phyloP scores from a whole-genome alignment of 2,888 invertebrate species.

The Tetanocera ferruginea region DNA sequence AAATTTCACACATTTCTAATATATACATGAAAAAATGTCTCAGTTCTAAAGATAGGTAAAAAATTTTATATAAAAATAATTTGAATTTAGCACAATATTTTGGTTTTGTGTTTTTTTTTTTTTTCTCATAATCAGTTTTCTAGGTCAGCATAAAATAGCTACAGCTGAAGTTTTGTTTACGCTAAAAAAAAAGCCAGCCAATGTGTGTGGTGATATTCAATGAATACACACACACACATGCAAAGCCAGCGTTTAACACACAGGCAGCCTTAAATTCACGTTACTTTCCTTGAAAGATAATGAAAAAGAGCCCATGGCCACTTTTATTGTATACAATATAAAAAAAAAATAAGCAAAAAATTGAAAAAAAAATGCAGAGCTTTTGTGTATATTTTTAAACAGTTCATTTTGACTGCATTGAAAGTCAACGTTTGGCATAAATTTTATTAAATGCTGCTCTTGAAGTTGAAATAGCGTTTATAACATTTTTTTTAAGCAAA shows the following conservation, averaged over 20 bases:
- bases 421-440: too few relatives aligned
- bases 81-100: background rate
- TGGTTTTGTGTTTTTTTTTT: background rate
- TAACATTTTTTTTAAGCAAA: background rate
- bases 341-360: slow-evolving; percentile 31
- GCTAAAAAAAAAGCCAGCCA: too few relatives aligned
- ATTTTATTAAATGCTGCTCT: too few relatives aligned
- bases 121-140: slow-evolving; percentile 13
- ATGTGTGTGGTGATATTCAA: too few relatives aligned
- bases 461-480: background rate
- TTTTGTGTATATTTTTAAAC: background rate
- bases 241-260: slow-evolving; percentile 43
- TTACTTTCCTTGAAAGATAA: slow-evolving; percentile 69
- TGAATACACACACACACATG: slow-evolving; percentile 24
- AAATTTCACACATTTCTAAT: too few relatives aligned
- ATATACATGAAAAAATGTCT: background rate
- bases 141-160: slow-evolving; percentile 53
- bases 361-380: background rate
- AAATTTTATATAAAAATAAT: background rate
- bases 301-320: slow-evolving; percentile 68
- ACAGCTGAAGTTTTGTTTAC: slow-evolving; percentile 36
- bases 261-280: slow-evolving; percentile 13
- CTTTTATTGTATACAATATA: slow-evolving; percentile 63
- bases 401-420: too few relatives aligned
- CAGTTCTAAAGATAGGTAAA: background rate